These are phyloP conservation scores for Pantherophis alleghaniensis DNA, from an alignment of 2,797 vertebrate genomes.

Conservation along the genomic window DNA sequence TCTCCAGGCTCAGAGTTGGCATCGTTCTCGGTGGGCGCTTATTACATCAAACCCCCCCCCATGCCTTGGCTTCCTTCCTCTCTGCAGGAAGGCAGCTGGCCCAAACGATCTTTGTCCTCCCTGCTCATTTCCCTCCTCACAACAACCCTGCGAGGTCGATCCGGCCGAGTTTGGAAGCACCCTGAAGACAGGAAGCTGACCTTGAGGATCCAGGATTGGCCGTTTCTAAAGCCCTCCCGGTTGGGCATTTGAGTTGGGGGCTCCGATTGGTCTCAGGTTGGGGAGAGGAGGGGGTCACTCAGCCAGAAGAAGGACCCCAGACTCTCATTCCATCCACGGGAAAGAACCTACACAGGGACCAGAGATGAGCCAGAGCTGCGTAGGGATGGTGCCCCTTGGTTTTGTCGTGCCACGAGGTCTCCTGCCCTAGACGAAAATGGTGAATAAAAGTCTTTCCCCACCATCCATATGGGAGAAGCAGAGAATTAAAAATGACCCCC, in stretches of 20 bases:
- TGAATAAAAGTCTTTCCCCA: neutral
- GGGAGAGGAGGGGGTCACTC: neutral
- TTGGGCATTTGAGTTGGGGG: neutral
- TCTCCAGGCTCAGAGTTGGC: no score
- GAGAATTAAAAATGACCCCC: neutral
- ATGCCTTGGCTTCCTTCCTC: neutral
- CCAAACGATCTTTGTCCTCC: neutral
- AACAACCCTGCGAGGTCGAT: neutral
- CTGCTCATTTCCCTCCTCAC: neutral
- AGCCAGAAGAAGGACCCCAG: neutral
- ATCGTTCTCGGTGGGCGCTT: no score
- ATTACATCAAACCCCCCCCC: no score
- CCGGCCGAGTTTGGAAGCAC: neutral
- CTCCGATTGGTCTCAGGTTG: neutral
- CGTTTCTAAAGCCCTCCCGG: neutral
- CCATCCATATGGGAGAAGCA: neutral
- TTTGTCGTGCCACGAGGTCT: neutral
- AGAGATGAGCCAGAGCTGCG: neutral
- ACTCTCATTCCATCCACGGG: neutral
- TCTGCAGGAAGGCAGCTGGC: neutral
- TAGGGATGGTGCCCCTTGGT: neutral
- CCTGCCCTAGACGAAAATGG: neutral
- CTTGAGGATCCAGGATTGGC: neutral
- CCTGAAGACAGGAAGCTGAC: neutral
- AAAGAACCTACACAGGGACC: neutral